Conservation (phyloP, 2,797 vertebrate genomes). For the Anniella stebbinsi region DNA sequence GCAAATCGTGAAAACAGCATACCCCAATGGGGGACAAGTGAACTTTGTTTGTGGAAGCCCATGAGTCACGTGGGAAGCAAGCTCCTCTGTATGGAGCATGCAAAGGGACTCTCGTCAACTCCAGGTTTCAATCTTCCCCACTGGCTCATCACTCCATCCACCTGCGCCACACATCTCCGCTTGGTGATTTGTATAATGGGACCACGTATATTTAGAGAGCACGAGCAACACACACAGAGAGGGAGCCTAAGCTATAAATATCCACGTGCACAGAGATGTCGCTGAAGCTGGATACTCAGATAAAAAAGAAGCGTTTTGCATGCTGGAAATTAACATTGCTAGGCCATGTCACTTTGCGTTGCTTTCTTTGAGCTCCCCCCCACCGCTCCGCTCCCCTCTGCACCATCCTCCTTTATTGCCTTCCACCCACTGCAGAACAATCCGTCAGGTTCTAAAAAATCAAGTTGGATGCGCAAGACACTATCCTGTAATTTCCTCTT, state of each 20-base stretch:
- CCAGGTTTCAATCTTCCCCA: background rate
- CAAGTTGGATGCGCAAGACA: conserved; percentile 13
- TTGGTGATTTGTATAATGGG: conserved; percentile 21
- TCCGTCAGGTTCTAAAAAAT: background rate
- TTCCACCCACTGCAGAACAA: background rate
- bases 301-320: conserved; percentile 20
- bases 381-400: background rate
- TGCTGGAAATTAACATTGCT: conserved; percentile 18
- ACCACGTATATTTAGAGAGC: conserved; percentile 35
- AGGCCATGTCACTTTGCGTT: background rate
- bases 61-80: background rate
- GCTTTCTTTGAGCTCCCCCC: background rate
- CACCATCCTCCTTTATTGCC: background rate
- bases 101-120: background rate
- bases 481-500: conserved; percentile 32
- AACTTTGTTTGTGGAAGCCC: background rate
- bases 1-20: too few species aligned
- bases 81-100: too few species aligned
- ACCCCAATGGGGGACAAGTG: too few species aligned
- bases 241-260: conserved; percentile 46
- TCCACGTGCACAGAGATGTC: conserved; percentile 12
- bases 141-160: background rate
- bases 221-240: background rate
- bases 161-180: background rate
- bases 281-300: conserved; percentile 7